Evolutionary conservation across 1,140 invertebrate genomes (phyloP).

Genomic region (Babylonia areolata): DNA sequence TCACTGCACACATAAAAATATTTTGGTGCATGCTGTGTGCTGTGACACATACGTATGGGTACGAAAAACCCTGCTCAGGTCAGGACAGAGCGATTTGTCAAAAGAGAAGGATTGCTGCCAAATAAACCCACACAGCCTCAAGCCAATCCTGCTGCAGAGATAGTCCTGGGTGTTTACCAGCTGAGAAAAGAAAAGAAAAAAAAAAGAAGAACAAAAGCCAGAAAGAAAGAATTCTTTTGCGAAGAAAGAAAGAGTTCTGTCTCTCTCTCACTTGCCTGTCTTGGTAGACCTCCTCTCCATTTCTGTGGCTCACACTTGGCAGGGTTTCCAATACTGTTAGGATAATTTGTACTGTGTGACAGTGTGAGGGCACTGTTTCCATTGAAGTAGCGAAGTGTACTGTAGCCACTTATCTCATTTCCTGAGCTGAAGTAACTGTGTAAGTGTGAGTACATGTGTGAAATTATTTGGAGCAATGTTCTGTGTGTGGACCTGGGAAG

Average conservation of each 20-base stretch:
- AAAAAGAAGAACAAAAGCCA: too few relatives aligned
- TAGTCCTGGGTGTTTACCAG: neutral
- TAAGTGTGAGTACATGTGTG: neutral
- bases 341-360: too few relatives aligned
- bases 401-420: neutral
- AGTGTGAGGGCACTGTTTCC: too few relatives aligned
- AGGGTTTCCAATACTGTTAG: too few relatives aligned
- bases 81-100: neutral
- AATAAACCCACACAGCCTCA: neutral
- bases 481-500: neutral
- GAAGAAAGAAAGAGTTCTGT: too few relatives aligned
- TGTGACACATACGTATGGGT: neutral
- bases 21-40: too few relatives aligned
- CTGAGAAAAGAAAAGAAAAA: neutral
- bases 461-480: neutral
- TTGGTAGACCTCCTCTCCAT: too few relatives aligned
- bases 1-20: too few relatives aligned
- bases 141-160: neutral
- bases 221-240: too few relatives aligned
- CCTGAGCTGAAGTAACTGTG: neutral
- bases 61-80: neutral
- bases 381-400: neutral
- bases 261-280: too few relatives aligned
- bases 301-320: too few relatives aligned
- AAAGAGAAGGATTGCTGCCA: neutral